A percentile compares a stretch with the other conserved stretches of the same genome.
These are phyloP conservation scores for Drosophila conformis DNA, from an alignment of 2,888 invertebrate species.

Conservation along the genomic window DNA sequence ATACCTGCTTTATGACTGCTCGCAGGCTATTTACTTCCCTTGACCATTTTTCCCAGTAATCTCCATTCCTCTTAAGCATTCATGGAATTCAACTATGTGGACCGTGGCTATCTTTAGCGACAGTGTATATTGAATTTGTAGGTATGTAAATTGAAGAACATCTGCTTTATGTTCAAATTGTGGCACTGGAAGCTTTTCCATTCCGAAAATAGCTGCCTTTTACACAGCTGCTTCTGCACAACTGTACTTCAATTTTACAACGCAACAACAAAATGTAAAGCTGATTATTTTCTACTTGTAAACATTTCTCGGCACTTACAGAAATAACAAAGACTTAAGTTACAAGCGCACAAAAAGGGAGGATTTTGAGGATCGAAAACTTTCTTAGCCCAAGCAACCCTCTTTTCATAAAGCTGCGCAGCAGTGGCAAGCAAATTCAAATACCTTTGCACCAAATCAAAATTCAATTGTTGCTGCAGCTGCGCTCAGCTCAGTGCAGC, in stretches of 20 bases:
- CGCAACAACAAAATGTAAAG: neutral
- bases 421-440: conserved; percentile 22
- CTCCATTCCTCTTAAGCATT: neutral
- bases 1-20: conserved; percentile 17
- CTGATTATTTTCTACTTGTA: neutral
- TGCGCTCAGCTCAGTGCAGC: conserved; percentile 58
- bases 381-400: conserved; percentile 23
- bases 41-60: neutral
- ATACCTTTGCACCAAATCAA: conserved; percentile 24
- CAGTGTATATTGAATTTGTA: neutral
- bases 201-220: neutral
- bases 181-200: neutral
- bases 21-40: neutral
- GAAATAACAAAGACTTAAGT: neutral
- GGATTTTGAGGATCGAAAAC: conserved; percentile 6
- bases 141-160: neutral
- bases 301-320: neutral
- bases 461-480: conserved; percentile 67
- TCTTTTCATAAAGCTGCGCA: conserved; percentile 10
- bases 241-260: conserved; percentile 9
- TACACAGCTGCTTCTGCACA: neutral
- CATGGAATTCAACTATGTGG: no score
- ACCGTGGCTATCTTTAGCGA: neutral
- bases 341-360: conserved; percentile 6
- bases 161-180: neutral